These are phyloP conservation scores for Bradysia coprophila DNA, from an alignment of 1,140 invertebrate species.

Conservation along the genomic window DNA sequence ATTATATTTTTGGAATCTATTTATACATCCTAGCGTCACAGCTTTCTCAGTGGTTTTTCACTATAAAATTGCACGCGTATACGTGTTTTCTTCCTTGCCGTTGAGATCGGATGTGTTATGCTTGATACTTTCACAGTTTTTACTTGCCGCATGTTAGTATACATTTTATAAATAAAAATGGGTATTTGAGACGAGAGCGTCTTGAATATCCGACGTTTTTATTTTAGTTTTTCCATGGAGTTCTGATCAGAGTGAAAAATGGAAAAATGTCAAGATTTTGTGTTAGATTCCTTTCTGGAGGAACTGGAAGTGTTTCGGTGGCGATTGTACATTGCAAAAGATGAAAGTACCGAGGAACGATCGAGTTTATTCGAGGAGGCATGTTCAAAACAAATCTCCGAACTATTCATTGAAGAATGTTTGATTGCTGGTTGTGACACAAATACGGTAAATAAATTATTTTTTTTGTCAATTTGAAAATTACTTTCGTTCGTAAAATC, in stretches of 20 bases:
- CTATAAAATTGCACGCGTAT: not conserved
- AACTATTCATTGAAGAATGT: conserved; percentile 1
- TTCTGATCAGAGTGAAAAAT: not conserved
- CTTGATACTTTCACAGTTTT: not conserved
- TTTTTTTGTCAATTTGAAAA: not conserved
- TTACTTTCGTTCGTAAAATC: not conserved
- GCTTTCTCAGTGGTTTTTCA: not conserved
- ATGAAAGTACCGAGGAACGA: not conserved
- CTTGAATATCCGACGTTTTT: not conserved
- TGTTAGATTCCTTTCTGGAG: not conserved
- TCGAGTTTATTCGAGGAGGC: not conserved
- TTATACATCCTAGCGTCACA: conserved; percentile 1
- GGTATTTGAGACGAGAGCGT: not conserved
- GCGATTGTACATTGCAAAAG: conserved; percentile 1
- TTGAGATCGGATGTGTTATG: not conserved
- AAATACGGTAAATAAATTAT: not conserved
- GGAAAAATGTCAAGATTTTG: conserved; percentile 1
- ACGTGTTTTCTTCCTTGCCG: not conserved
- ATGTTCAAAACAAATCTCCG: conserved; percentile 1
- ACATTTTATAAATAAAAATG: conserved; percentile 1
- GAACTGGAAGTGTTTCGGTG: not conserved
- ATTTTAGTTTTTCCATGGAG: conserved; percentile 1
- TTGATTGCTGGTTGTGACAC: not conserved
- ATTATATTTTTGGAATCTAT: too few relatives aligned
- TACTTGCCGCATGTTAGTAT: not conserved